Percentiles rank a stretch among this genome's conserved stretches.
phyloP scores from a whole-genome alignment of 2,113 vertebrate genomes.

The Canis aureus region DNA sequence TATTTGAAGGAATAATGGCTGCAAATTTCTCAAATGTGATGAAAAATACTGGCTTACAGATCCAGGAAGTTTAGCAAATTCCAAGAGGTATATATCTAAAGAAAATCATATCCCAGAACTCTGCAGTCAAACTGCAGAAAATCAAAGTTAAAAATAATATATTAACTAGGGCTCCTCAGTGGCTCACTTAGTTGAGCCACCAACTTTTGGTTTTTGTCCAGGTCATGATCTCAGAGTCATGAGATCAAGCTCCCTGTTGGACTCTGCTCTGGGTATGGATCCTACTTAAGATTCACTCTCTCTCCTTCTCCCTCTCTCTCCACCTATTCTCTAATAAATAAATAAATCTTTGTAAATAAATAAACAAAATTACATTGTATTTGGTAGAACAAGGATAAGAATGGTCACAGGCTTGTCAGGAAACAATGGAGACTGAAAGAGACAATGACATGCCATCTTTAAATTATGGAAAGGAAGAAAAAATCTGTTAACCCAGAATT shows the following conservation, averaged over 20 bases:
- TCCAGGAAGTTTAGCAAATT: neutral
- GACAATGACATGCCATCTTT: neutral
- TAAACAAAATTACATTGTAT: neutral
- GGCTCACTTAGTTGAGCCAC: neutral
- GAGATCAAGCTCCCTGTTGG: neutral
- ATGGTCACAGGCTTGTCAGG: neutral
- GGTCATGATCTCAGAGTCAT: neutral
- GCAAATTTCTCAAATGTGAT: conserved; percentile 1
- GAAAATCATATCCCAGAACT: neutral
- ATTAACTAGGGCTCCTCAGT: neutral
- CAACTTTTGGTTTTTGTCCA: neutral
- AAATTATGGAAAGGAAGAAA: neutral
- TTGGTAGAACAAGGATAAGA: neutral
- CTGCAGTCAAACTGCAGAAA: neutral
- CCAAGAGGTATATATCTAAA: neutral
- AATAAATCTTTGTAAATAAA: too few species aligned
- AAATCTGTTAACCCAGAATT: neutral
- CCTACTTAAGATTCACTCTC: neutral
- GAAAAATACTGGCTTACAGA: neutral
- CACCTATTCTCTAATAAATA: neutral
- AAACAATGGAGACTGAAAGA: neutral
- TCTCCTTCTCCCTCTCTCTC: neutral
- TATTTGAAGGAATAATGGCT: neutral
- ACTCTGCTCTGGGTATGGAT: neutral
- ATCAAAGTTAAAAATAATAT: neutral